Conservation (phyloP, 2,113 vertebrate genomes). For the Melanotaenia duboulayi region DNA sequence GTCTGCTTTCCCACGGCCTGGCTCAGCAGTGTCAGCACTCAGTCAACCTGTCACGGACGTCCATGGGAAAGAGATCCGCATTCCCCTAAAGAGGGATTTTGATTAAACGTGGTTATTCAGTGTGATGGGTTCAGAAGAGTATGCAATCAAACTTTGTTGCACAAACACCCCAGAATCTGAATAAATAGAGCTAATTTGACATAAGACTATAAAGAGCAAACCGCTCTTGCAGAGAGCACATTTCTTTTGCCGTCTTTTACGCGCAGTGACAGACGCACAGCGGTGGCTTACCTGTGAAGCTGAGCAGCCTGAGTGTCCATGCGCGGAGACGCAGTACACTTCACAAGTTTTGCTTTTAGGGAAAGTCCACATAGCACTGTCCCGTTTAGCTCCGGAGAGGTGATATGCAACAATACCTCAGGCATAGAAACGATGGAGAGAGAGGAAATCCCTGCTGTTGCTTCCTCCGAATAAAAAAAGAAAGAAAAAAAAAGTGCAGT, state of each 20-base stretch:
- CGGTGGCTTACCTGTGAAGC: slow-evolving; percentile 77
- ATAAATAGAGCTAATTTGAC: fast-evolving
- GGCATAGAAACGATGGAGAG: slow-evolving; percentile 76
- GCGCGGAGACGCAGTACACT: slow-evolving; percentile 83
- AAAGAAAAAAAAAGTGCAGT: slow-evolving; percentile 60
- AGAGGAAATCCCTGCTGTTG: slow-evolving; percentile 67
- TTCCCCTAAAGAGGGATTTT: slow-evolving; percentile 39
- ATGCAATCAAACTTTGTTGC: background rate
- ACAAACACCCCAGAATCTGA: background rate
- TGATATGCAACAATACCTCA: slow-evolving; percentile 73
- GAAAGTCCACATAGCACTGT: slow-evolving; percentile 84
- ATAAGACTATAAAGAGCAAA: background rate
- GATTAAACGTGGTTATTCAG: background rate
- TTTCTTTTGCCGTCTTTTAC: background rate
- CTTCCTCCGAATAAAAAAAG: slow-evolving; percentile 40
- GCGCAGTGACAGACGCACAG: background rate
- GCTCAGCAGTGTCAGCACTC: slow-evolving; percentile 72
- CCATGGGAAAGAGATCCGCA: slow-evolving; percentile 49
- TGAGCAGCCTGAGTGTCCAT: slow-evolving; percentile 65
- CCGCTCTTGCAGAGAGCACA: background rate
- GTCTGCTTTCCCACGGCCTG: slow-evolving; percentile 82
- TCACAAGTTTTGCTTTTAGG: slow-evolving; percentile 82
- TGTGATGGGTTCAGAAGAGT: background rate
- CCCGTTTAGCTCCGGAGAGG: slow-evolving; percentile 74
- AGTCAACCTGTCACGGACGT: slow-evolving; percentile 67